A percentile compares a stretch with the other conserved stretches of the same genome.
Conservation (phyloP, 2,797 vertebrate genomes). For the Alauda arvensis region DNA sequence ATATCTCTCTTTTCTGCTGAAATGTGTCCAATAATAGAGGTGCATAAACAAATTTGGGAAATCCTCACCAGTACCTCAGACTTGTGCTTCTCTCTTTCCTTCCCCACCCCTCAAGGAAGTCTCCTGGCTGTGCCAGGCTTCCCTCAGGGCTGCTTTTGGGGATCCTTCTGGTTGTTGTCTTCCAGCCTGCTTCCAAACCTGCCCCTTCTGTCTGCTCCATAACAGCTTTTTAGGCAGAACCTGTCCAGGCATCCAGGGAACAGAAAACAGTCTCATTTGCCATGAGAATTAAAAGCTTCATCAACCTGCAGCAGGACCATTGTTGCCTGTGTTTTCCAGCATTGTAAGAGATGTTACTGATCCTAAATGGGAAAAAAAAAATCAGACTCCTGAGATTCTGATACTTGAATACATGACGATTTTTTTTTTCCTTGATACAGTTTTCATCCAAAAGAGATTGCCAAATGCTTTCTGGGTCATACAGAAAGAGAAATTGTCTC, state of each 20-base stretch:
- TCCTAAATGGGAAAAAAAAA: not conserved
- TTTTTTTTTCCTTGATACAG: not conserved
- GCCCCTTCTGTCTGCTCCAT: not conserved
- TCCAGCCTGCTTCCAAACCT: not conserved
- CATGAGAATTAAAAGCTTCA: not conserved
- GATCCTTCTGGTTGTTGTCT: not conserved
- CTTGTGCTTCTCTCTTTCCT: not conserved
- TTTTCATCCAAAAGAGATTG: not conserved
- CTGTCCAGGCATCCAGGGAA: not conserved
- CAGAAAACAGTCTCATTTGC: not conserved
- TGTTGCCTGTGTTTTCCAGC: not conserved
- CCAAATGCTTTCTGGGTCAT: not conserved
- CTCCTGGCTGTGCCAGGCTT: fast-evolving
- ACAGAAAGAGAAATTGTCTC: not conserved
- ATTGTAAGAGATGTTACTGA: not conserved
- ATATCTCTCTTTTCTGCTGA: not conserved
- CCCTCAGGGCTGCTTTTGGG: not conserved
- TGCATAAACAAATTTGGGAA: not conserved
- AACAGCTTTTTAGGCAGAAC: not conserved
- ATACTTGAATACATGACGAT: not conserved
- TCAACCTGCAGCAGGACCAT: not conserved
- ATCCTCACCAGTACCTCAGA: not conserved
- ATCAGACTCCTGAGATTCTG: not conserved
- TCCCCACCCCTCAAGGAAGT: not conserved
- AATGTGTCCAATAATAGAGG: not conserved